Evolutionary conservation across 2,113 vertebrate genomes (phyloP).

Genomic region (Leptobrachium ailaonicum): DNA sequence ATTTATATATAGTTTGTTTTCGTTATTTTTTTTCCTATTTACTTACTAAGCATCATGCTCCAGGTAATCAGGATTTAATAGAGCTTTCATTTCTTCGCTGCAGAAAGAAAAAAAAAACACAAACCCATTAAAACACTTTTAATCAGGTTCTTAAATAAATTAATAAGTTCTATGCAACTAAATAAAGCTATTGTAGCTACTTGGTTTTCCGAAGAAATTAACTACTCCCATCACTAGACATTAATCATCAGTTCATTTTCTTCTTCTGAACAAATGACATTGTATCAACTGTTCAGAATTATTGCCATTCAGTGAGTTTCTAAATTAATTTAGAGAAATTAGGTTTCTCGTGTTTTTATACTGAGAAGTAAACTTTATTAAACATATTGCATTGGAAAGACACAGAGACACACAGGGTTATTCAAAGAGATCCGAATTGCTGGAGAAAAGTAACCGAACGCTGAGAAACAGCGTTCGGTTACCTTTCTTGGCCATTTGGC

Average conservation of each 20-base stretch:
- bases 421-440: too few relatives aligned
- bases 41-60: constrained; percentile 98
- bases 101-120: constrained; percentile 53
- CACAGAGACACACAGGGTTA: not conserved
- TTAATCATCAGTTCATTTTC: constrained; percentile 22
- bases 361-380: not conserved
- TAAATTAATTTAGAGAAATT: not conserved
- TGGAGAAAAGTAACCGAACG: too few relatives aligned
- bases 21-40: not conserved
- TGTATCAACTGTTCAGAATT: constrained; percentile 5
- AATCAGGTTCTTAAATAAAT: constrained; percentile 51
- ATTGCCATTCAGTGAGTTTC: constrained; percentile 5
- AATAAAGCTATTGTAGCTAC: constrained; percentile 54
- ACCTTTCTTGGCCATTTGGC: too few relatives aligned
- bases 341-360: not conserved
- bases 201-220: constrained; percentile 67
- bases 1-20: too few relatives aligned
- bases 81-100: constrained; percentile 93
- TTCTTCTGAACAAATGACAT: constrained; percentile 18
- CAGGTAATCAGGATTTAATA: constrained; percentile 87
- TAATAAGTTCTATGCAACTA: constrained; percentile 55
- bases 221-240: constrained; percentile 56
- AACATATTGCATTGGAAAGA: not conserved
- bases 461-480: too few relatives aligned
- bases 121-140: constrained; percentile 57